phyloP scores from a whole-genome alignment of 2,113 vertebrate species.

The Orientallactaga bullata region DNA sequence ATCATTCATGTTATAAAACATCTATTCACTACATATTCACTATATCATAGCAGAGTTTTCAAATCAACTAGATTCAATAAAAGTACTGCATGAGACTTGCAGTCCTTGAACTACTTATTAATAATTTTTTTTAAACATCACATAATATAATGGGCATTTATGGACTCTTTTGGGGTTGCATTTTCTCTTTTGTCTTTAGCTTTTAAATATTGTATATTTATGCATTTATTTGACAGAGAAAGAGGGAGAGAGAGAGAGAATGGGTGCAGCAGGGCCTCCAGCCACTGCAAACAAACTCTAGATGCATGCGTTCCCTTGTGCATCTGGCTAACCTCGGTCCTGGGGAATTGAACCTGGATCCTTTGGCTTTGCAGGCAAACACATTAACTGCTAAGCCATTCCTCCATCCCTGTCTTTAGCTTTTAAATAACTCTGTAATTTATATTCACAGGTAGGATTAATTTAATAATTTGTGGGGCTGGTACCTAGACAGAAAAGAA shows the following conservation, averaged over 20 bases:
- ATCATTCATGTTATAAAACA: constrained; percentile 60
- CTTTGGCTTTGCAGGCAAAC: no score
- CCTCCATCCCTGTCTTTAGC: no score
- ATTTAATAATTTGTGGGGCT: not conserved
- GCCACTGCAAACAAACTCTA: no score
- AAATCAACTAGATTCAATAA: constrained; percentile 49
- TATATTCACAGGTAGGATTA: not conserved
- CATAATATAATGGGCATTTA: constrained; percentile 28
- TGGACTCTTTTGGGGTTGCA: not conserved
- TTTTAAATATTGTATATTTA: constrained; percentile 27
- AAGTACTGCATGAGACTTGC: constrained; percentile 29
- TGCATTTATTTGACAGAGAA: no score
- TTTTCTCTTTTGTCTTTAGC: constrained; percentile 41
- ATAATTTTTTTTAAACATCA: constrained; percentile 49
- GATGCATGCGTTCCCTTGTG: no score
- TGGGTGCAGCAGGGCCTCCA: no score
- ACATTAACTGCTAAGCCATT: no score
- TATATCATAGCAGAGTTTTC: constrained; percentile 1
- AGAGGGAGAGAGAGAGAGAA: no score
- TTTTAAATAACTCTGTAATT: not conserved
- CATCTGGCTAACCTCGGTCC: no score
- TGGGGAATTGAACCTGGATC: no score
- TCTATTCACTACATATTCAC: not conserved
- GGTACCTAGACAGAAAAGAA: not conserved
- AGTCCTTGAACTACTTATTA: constrained; percentile 40